phyloP scores from a whole-genome alignment of 2,113 vertebrate genomes.

The Indicator maculatus region DNA sequence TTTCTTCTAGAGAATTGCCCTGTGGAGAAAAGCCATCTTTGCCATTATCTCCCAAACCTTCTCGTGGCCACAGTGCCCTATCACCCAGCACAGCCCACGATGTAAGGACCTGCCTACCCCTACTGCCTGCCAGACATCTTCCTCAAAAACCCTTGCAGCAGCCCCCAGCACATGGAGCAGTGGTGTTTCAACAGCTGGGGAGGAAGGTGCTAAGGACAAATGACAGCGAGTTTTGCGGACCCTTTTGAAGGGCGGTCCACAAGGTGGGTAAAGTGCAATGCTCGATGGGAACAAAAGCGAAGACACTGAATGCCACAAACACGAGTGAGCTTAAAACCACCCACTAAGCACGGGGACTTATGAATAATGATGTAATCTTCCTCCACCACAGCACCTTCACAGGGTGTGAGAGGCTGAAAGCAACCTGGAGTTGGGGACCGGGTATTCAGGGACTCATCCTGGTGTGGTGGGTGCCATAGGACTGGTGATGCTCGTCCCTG shows the following conservation, averaged over 20 bases:
- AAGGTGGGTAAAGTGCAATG: fast-evolving
- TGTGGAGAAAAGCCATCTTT: neutral
- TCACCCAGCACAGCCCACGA: neutral
- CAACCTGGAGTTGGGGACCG: neutral
- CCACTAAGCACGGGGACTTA: neutral
- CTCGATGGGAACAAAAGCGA: neutral
- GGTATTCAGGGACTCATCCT: neutral
- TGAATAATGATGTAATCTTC: neutral
- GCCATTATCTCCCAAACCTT: neutral
- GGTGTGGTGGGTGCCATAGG: neutral
- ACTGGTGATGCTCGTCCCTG: neutral
- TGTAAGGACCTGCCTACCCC: neutral
- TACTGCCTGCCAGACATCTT: neutral
- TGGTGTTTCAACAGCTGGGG: fast-evolving
- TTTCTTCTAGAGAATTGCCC: neutral
- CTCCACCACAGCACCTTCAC: neutral
- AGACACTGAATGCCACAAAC: neutral
- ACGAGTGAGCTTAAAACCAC: neutral
- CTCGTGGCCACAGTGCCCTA: fast-evolving
- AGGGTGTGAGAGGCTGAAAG: neutral
- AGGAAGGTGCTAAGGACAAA: neutral
- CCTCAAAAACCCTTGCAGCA: neutral
- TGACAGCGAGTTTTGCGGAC: neutral
- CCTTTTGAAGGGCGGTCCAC: neutral
- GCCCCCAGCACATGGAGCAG: neutral